Evolutionary conservation across 2,888 invertebrate species (phyloP).

Genomic region (Agrochola lychnidis): DNA sequence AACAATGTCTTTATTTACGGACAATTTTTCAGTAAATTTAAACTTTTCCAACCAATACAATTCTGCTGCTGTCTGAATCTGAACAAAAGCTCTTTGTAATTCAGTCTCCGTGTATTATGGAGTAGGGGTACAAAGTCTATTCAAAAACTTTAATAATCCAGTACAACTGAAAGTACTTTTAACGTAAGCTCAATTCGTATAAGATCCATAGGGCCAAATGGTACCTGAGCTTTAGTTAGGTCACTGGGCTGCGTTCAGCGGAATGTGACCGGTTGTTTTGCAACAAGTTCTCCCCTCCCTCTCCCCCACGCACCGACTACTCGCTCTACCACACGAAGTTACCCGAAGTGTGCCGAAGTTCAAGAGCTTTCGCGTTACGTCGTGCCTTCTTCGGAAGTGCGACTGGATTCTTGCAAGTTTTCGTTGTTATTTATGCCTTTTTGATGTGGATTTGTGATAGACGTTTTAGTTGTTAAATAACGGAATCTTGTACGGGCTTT

Average conservation of each 20-base stretch:
- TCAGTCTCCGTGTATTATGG: not conserved
- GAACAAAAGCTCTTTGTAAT: slow-evolving; percentile 3
- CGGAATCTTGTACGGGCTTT: slow-evolving; percentile 46
- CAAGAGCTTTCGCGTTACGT: slow-evolving; percentile 68
- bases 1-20: too few species aligned
- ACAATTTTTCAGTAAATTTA: too few species aligned
- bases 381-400: slow-evolving; percentile 80
- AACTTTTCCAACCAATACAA: too few species aligned
- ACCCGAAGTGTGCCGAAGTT: slow-evolving; percentile 68
- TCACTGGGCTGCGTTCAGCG: slow-evolving; percentile 85
- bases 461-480: slow-evolving; percentile 61
- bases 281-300: slow-evolving; percentile 86
- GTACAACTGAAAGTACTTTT: slow-evolving; percentile 27
- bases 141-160: slow-evolving; percentile 2
- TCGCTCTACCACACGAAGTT: slow-evolving; percentile 71
- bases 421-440: slow-evolving; percentile 69
- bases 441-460: slow-evolving; percentile 64
- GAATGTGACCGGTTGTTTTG: slow-evolving; percentile 88
- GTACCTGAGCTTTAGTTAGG: slow-evolving; percentile 85
- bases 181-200: slow-evolving; percentile 39
- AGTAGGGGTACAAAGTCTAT: not conserved
- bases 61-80: not conserved
- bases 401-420: slow-evolving; percentile 77
- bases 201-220: slow-evolving; percentile 62
- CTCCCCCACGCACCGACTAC: slow-evolving; percentile 65